Percentiles rank a stretch among this genome's conserved stretches.
These are phyloP conservation scores for Microtus pennsylvanicus DNA, from an alignment of 2,113 vertebrate species.

Conservation along the genomic window DNA sequence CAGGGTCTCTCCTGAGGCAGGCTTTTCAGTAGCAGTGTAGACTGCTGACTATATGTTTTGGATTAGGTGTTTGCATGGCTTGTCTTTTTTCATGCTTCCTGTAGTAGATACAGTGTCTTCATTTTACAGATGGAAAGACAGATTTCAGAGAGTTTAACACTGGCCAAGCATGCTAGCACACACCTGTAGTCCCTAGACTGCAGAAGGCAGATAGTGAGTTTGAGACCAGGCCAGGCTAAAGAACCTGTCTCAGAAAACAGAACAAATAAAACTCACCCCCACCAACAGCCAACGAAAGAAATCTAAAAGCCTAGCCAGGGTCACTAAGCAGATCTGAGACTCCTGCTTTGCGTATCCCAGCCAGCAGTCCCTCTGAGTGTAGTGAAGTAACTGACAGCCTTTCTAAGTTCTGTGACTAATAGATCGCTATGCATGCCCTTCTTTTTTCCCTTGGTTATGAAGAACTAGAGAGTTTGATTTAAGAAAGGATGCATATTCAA, in stretches of 20 bases:
- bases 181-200: not conserved
- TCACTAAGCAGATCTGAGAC: not conserved
- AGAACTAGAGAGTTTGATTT: not conserved
- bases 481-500: not conserved
- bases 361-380: not conserved
- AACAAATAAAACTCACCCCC: not conserved
- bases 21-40: not conserved
- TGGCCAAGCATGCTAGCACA: not conserved
- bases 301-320: not conserved
- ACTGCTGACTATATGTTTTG: not conserved
- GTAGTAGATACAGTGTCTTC: not conserved
- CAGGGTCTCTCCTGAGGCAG: not conserved
- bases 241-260: not conserved
- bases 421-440: not conserved
- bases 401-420: slow-evolving; percentile 9
- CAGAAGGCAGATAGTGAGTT: not conserved
- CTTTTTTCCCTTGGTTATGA: not conserved
- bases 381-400: not conserved
- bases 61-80: rapidly evolving
- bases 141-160: not conserved
- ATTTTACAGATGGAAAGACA: not conserved
- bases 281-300: not conserved
- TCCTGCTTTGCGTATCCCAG: not conserved
- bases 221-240: not conserved
- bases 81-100: not conserved